phyloP scores from a whole-genome alignment of 2,888 invertebrate species.

The Icerya purchasi region DNA sequence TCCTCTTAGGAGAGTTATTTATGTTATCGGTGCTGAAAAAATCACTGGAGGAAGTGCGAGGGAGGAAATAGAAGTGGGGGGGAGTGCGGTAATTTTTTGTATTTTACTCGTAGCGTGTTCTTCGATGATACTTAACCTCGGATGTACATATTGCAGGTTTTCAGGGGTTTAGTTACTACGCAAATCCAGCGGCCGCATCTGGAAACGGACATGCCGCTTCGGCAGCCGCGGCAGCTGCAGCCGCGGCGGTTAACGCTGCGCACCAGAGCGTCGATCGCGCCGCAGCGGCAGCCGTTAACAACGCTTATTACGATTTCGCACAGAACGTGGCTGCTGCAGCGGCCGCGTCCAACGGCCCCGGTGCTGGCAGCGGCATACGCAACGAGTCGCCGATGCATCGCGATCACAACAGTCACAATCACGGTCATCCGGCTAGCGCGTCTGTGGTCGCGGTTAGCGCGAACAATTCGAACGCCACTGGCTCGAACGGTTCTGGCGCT shows the following conservation, averaged over 20 bases:
- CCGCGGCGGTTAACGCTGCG: conserved; percentile 30
- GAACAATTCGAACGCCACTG: conserved; percentile 2
- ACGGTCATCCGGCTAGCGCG: conserved; percentile 15
- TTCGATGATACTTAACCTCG: too few species aligned
- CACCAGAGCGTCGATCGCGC: conserved; percentile 20
- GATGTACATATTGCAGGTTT: conserved; percentile 24
- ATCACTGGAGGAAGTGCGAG: too few species aligned
- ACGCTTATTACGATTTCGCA: conserved; percentile 29
- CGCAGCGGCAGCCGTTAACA: conserved; percentile 30
- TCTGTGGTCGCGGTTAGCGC: neutral
- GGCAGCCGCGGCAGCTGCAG: conserved; percentile 32
- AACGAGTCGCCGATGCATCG: conserved; percentile 11
- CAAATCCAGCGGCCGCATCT: conserved; percentile 29
- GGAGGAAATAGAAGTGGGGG: too few species aligned
- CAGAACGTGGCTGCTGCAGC: conserved; percentile 26
- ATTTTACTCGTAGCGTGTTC: too few species aligned
- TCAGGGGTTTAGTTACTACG: conserved; percentile 29
- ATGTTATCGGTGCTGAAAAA: too few species aligned
- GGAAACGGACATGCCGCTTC: too few species aligned
- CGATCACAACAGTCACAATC: conserved; percentile 4
- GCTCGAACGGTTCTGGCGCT: conserved; percentile 4
- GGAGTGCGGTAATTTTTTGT: too few species aligned
- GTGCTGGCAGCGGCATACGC: conserved; percentile 6
- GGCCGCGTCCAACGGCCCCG: conserved; percentile 24
- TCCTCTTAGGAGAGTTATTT: too few species aligned